phyloP scores from a whole-genome alignment of 2,113 vertebrate genomes.

The Pseudois nayaur region DNA sequence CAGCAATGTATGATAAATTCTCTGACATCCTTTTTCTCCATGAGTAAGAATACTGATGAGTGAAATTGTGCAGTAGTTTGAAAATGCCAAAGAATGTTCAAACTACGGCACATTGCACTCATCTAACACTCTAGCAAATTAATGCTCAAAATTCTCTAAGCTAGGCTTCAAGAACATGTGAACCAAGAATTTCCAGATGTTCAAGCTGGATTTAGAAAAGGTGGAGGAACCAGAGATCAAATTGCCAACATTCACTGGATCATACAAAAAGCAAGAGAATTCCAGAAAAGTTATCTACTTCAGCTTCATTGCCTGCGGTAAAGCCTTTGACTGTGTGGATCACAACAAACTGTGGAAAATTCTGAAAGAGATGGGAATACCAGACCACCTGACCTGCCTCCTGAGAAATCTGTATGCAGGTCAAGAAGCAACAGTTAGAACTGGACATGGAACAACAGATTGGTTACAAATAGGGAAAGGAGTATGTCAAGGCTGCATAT shows the following conservation, averaged over 20 bases:
- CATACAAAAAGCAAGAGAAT: neutral
- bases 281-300: neutral
- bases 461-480: neutral
- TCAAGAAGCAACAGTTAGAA: neutral
- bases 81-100: neutral
- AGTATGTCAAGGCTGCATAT: neutral
- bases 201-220: neutral
- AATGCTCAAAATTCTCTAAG: neutral
- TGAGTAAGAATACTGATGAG: neutral
- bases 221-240: neutral
- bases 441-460: neutral
- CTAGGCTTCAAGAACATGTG: neutral
- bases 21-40: neutral
- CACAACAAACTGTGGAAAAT: neutral
- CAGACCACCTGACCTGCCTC: neutral
- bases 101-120: neutral
- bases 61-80: neutral
- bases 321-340: neutral
- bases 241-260: neutral
- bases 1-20: neutral
- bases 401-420: neutral
- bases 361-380: neutral
- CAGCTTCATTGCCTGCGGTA: neutral
- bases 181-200: neutral
- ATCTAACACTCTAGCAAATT: neutral